Conservation (phyloP, 2,888 invertebrate species). For the Boloria euphrosyne region DNA sequence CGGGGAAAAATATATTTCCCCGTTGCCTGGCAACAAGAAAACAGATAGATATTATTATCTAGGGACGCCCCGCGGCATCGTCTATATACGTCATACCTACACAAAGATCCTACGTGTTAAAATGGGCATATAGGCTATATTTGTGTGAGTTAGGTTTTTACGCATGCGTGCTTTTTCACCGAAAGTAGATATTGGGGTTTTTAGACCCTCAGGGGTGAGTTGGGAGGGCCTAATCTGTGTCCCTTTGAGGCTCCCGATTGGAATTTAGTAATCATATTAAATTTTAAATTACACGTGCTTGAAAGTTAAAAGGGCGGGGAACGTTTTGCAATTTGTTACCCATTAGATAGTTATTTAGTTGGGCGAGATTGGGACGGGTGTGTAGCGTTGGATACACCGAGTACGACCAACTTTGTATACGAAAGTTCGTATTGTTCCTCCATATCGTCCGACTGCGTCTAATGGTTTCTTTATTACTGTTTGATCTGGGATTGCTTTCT, state of each 20-base stretch:
- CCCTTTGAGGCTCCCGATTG: slow-evolving; percentile 79
- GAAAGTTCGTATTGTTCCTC: slow-evolving; percentile 18
- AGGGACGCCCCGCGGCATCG: slow-evolving; percentile 55
- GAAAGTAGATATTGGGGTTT: slow-evolving; percentile 80
- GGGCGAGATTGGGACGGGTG: slow-evolving; percentile 37
- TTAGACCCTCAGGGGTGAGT: slow-evolving; percentile 64
- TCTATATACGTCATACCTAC: slow-evolving; percentile 53
- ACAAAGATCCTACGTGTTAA: slow-evolving; percentile 53
- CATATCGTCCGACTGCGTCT: slow-evolving; percentile 20
- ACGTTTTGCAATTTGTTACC: slow-evolving; percentile 67
- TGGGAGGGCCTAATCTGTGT: slow-evolving; percentile 73
- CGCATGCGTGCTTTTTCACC: slow-evolving; percentile 78
- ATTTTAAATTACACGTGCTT: slow-evolving; percentile 81
- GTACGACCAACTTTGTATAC: slow-evolving; percentile 12
- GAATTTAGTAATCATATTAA: slow-evolving; percentile 82
- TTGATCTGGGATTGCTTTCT: slow-evolving; percentile 12
- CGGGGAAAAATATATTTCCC: slow-evolving; percentile 66
- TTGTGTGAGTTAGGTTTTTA: slow-evolving; percentile 74
- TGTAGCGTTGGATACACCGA: background rate
- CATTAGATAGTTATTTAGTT: slow-evolving; percentile 66
- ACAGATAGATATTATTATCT: slow-evolving; percentile 68
- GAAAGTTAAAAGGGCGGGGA: slow-evolving; percentile 66
- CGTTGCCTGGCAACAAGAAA: slow-evolving; percentile 73
- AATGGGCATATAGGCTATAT: slow-evolving; percentile 64
- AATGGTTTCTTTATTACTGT: slow-evolving; percentile 25